Percentiles rank a stretch among this genome's conserved stretches.
These are phyloP conservation scores for Oreochromis tanganicae DNA, from an alignment of 2,113 vertebrate genomes.

Conservation along the genomic window DNA sequence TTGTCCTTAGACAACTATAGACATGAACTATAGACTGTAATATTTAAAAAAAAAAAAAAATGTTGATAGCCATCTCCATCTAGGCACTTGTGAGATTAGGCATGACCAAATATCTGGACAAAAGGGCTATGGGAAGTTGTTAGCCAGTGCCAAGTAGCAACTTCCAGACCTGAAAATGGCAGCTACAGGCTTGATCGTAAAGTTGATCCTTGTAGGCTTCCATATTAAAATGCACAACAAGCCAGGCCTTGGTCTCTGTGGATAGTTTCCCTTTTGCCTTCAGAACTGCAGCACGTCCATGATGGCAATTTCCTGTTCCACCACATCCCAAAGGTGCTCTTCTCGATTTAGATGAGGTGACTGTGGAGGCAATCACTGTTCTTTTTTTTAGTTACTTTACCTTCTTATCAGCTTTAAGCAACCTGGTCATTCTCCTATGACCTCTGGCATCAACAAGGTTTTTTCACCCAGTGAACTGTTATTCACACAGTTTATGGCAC, in stretches of 20 bases:
- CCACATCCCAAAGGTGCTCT: not conserved
- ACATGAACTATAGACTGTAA: not conserved
- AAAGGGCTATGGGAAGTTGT: not conserved
- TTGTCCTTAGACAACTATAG: not conserved
- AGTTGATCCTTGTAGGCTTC: not conserved
- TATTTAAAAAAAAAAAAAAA: not conserved
- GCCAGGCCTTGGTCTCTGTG: not conserved
- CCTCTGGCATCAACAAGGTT: too few species aligned
- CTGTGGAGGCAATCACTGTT: not conserved
- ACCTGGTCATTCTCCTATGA: too few species aligned
- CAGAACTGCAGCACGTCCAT: not conserved
- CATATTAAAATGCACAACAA: not conserved
- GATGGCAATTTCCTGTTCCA: not conserved
- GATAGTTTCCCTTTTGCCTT: not conserved
- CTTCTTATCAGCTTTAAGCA: too few species aligned
- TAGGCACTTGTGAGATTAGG: not conserved
- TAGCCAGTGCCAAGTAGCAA: not conserved
- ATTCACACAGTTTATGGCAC: too few species aligned
- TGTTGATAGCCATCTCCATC: not conserved
- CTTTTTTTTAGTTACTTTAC: not conserved
- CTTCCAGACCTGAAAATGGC: not conserved
- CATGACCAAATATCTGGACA: not conserved
- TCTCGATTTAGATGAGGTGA: not conserved
- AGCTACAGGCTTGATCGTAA: not conserved
- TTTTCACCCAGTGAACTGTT: not conserved